phyloP scores from a whole-genome alignment of 2,797 vertebrate species.

The Urosaurus nigricauda region DNA sequence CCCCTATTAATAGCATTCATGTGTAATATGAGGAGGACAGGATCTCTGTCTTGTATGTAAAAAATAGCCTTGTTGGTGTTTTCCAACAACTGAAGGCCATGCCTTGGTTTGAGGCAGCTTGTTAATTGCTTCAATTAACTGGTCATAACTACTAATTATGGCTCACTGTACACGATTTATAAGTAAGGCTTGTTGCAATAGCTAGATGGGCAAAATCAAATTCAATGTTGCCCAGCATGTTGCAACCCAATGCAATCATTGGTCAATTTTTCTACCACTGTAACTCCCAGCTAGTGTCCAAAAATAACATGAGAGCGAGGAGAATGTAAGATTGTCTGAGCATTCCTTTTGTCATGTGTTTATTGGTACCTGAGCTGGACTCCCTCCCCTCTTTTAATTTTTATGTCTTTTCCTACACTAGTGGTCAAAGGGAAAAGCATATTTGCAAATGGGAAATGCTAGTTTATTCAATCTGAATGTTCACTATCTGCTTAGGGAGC shows the following conservation, averaged over 20 bases:
- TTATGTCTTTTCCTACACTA: slow-evolving; percentile 48
- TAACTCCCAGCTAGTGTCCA: slow-evolving; percentile 32
- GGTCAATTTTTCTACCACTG: slow-evolving; percentile 39
- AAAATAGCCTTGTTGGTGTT: background rate
- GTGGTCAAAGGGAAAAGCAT: slow-evolving; percentile 8
- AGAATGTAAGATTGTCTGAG: slow-evolving; percentile 36
- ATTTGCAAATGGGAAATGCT: slow-evolving; percentile 42
- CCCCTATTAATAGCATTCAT: background rate
- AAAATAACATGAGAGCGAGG: slow-evolving; percentile 36
- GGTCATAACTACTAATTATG: background rate
- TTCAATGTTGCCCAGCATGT: background rate
- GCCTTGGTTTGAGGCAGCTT: background rate
- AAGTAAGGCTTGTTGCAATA: background rate
- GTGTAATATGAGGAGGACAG: background rate
- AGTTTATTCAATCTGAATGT: slow-evolving; percentile 41
- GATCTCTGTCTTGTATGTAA: background rate
- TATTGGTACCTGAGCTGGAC: background rate
- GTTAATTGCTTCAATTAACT: background rate
- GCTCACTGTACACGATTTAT: background rate
- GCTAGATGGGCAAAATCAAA: slow-evolving; percentile 18
- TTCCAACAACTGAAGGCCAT: background rate
- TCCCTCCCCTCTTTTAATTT: slow-evolving; percentile 48
- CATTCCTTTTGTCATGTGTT: background rate
- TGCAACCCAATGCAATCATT: slow-evolving; percentile 6
- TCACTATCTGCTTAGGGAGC: slow-evolving; percentile 48